Evolutionary conservation across 2,888 invertebrate species (phyloP).

Genomic region (Limenitis camilla): DNA sequence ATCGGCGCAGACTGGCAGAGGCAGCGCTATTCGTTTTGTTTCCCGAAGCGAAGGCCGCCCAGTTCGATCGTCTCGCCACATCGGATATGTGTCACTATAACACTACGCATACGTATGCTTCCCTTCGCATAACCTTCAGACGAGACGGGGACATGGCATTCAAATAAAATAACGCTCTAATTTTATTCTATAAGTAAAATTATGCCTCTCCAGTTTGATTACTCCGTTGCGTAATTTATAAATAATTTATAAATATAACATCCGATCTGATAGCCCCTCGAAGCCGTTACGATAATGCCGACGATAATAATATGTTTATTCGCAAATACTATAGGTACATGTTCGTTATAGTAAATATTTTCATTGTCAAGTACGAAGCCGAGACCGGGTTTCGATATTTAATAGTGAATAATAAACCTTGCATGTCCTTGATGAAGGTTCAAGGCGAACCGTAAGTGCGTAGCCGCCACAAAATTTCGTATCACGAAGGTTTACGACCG

Average conservation of each 20-base stretch:
- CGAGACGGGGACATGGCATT: slow-evolving; percentile 35
- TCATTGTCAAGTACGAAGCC: slow-evolving; percentile 20
- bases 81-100: slow-evolving; percentile 70
- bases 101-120: slow-evolving; percentile 51
- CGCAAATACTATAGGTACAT: background rate
- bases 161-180: slow-evolving; percentile 29
- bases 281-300: background rate
- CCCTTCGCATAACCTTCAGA: slow-evolving; percentile 40
- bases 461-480: slow-evolving; percentile 34
- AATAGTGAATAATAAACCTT: slow-evolving; percentile 29
- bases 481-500: slow-evolving; percentile 44
- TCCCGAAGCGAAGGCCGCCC: slow-evolving; percentile 69
- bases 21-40: slow-evolving; percentile 46
- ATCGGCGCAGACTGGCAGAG: slow-evolving; percentile 5
- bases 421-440: slow-evolving; percentile 36
- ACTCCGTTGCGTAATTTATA: slow-evolving; percentile 11
- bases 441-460: slow-evolving; percentile 35
- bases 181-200: slow-evolving; percentile 24
- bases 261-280: slow-evolving; percentile 1
- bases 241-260: slow-evolving; percentile 7
- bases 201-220: slow-evolving; percentile 5
- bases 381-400: slow-evolving; percentile 17
- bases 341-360: slow-evolving; percentile 16
- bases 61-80: slow-evolving; percentile 50
- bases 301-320: background rate